phyloP scores from a whole-genome alignment of 1,140 invertebrate species.

The Drosophila rufa region DNA sequence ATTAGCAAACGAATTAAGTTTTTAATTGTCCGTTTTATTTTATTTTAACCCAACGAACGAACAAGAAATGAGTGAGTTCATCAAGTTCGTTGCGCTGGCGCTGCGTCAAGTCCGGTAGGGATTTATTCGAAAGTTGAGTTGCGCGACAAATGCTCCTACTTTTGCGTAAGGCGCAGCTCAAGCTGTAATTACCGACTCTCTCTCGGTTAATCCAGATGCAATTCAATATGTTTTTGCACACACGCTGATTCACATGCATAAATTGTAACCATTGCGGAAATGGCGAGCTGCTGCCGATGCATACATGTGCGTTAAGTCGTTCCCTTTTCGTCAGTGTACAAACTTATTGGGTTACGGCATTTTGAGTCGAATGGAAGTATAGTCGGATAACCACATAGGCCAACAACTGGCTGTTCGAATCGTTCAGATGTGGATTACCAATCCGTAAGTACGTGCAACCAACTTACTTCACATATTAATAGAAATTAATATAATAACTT shows the following conservation, averaged over 20 bases:
- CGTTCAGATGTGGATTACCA: background rate
- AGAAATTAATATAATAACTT: constrained; percentile 8
- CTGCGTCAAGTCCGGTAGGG: constrained; percentile 8
- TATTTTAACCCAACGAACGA: background rate
- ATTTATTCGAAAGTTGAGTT: constrained; percentile 16
- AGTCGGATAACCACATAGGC: constrained; percentile 13
- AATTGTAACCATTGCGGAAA: constrained; percentile 15
- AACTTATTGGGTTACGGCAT: constrained; percentile 4
- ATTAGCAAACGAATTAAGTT: constrained; percentile 12
- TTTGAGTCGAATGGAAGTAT: background rate
- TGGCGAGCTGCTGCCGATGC: background rate
- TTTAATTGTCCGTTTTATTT: constrained; percentile 24
- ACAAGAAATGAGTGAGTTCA: constrained; percentile 2
- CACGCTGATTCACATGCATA: background rate
- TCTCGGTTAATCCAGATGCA: constrained; percentile 6
- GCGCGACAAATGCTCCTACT: constrained; percentile 5
- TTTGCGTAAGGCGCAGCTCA: constrained; percentile 7
- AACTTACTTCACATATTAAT: background rate
- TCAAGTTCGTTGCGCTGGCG: constrained; percentile 6
- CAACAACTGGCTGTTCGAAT: background rate
- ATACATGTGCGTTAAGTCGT: background rate
- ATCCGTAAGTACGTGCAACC: background rate
- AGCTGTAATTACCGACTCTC: constrained; percentile 5
- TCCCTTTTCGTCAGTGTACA: constrained; percentile 10
- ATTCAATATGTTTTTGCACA: constrained; percentile 12